Percentiles rank a stretch among this genome's conserved stretches.
Conservation (phyloP, 2,113 vertebrate species). For the Bolborhynchus lineola region DNA sequence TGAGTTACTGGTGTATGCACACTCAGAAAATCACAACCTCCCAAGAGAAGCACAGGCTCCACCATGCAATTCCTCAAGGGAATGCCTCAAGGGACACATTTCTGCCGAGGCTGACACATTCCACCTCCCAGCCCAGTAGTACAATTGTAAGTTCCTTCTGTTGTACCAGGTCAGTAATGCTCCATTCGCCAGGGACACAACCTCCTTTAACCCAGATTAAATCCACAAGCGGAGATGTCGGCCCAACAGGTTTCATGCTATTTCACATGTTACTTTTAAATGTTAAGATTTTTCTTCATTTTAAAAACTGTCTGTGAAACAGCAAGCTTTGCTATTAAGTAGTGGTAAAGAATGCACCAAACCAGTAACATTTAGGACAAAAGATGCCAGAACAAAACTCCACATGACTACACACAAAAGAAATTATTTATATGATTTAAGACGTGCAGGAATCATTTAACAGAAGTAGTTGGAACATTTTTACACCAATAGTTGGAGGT, state of each 20-base stretch:
- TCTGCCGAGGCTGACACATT: neutral
- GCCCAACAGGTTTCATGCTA: neutral
- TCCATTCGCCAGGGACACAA: neutral
- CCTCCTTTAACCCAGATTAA: neutral
- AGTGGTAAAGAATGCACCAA: neutral
- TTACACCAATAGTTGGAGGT: neutral
- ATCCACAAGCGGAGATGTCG: neutral
- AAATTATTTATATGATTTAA: neutral
- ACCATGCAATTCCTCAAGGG: accelerated
- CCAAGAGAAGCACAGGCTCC: neutral
- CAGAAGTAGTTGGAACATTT: neutral
- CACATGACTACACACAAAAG: neutral
- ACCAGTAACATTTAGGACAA: neutral
- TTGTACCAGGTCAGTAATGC: neutral
- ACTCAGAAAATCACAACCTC: neutral
- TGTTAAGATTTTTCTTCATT: neutral
- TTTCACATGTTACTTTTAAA: neutral
- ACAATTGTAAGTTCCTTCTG: neutral
- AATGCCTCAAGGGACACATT: neutral
- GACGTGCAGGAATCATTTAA: neutral
- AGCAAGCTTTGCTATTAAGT: neutral
- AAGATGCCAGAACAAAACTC: neutral
- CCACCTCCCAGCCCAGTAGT: neutral
- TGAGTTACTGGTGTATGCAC: neutral
- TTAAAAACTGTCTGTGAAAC: neutral